Evolutionary conservation across 2,113 vertebrate species (phyloP).

Genomic region (Perognathus longimembris): DNA sequence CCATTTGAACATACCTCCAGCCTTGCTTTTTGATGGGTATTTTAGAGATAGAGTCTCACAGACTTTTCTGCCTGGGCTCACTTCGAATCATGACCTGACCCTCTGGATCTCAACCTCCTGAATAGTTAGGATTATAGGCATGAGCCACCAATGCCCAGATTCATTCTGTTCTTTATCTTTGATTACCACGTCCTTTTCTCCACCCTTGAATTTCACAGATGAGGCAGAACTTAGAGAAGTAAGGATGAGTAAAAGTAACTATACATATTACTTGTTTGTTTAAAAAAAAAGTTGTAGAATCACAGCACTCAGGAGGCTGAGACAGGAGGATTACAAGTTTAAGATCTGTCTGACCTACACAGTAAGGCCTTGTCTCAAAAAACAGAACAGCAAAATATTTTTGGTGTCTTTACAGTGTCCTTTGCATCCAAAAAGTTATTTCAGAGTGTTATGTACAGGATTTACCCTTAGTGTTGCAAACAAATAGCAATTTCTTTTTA

Average conservation of each 20-base stretch:
- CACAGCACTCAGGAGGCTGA: not conserved
- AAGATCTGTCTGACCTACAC: not conserved
- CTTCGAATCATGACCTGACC: too few relatives aligned
- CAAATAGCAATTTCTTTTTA: not conserved
- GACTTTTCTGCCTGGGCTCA: too few relatives aligned
- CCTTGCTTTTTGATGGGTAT: too few relatives aligned
- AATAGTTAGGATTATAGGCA: too few relatives aligned
- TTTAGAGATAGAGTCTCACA: too few relatives aligned
- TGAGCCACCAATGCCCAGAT: too few relatives aligned
- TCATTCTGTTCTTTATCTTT: not conserved
- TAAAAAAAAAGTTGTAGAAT: not conserved
- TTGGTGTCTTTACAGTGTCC: not conserved
- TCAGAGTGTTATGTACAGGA: not conserved
- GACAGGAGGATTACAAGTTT: not conserved
- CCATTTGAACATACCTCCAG: too few relatives aligned
- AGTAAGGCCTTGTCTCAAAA: not conserved
- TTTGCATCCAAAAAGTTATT: not conserved
- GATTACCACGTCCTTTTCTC: not conserved
- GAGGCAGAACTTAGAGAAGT: conserved; percentile 2
- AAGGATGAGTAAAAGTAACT: not conserved
- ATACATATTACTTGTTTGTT: not conserved
- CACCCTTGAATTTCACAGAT: conserved; percentile 36
- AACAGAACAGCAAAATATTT: not conserved
- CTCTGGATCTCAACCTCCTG: too few relatives aligned
- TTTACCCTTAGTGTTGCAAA: conserved; percentile 17